Conservation (phyloP, 2,888 invertebrate genomes). For the Oxytorus armatus region DNA sequence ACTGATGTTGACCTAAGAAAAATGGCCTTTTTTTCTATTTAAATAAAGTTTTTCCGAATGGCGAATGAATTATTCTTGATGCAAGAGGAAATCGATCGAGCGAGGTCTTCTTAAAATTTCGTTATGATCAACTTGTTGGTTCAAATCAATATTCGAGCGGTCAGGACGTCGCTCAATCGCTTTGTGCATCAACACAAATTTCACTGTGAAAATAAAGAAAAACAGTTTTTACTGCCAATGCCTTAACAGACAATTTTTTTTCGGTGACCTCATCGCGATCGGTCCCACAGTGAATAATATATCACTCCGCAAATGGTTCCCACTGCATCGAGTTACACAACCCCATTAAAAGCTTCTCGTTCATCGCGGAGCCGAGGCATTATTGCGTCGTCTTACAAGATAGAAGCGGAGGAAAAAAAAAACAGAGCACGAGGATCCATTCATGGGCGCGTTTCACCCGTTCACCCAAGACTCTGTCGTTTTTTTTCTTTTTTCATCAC, state of each 20-base stretch:
- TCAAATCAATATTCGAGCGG: too few species aligned
- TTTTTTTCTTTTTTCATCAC: slow-evolving; percentile 38
- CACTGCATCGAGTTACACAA: slow-evolving; percentile 83
- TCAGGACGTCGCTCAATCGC: too few species aligned
- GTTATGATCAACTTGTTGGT: too few species aligned
- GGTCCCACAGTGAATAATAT: slow-evolving; percentile 71
- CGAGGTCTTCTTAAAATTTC: too few species aligned
- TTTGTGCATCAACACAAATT: neutral
- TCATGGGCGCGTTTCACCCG: slow-evolving; percentile 76
- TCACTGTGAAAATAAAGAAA: neutral
- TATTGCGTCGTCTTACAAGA: slow-evolving; percentile 73
- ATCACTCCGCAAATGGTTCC: slow-evolving; percentile 79
- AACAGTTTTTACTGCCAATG: slow-evolving; percentile 10
- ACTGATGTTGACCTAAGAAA: slow-evolving; percentile 43
- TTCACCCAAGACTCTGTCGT: slow-evolving; percentile 65
- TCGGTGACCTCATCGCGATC: neutral
- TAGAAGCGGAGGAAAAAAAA: slow-evolving; percentile 66
- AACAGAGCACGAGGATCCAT: slow-evolving; percentile 77
- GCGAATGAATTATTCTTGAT: too few species aligned
- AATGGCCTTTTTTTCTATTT: slow-evolving; percentile 36
- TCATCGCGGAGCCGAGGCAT: slow-evolving; percentile 70
- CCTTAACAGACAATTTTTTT: slow-evolving; percentile 37
- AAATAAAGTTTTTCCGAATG: slow-evolving; percentile 26
- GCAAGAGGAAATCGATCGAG: too few species aligned
- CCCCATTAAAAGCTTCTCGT: slow-evolving; percentile 69